These are phyloP conservation scores for Agrotis ipsilon DNA, from an alignment of 2,888 invertebrate genomes.

Conservation along the genomic window DNA sequence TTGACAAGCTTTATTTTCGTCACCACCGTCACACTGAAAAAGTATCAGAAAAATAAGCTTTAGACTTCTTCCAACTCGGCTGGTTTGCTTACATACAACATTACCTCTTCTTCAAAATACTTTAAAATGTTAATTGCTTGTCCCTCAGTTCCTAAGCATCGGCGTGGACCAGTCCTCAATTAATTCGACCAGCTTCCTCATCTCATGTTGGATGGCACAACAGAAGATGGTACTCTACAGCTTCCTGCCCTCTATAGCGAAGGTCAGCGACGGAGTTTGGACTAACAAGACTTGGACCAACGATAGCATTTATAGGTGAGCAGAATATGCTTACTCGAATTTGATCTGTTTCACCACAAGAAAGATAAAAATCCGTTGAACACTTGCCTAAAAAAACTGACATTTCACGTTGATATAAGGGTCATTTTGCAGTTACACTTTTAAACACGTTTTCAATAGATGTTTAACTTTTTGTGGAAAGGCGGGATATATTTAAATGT, in stretches of 20 bases:
- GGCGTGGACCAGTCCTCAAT: constrained; percentile 92
- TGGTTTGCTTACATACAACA: too few species aligned
- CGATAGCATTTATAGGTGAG: constrained; percentile 87
- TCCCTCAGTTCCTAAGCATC: constrained; percentile 90
- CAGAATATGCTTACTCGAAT: neutral
- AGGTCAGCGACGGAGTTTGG: constrained; percentile 90
- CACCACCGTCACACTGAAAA: neutral
- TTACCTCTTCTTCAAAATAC: neutral
- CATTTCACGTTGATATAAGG: too few species aligned
- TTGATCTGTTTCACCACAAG: too few species aligned
- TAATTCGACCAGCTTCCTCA: constrained; percentile 92
- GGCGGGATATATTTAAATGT: too few species aligned
- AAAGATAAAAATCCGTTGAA: too few species aligned
- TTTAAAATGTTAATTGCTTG: neutral
- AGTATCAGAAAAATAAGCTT: neutral
- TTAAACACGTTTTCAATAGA: too few species aligned
- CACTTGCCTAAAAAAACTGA: too few species aligned
- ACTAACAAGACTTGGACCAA: constrained; percentile 92
- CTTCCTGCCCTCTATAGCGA: constrained; percentile 93
- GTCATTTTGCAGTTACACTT: too few species aligned
- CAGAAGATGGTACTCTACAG: constrained; percentile 88
- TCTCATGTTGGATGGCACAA: constrained; percentile 92
- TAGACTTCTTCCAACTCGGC: neutral
- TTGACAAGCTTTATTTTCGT: neutral
- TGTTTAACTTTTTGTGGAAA: too few species aligned